Evolutionary conservation across 1,140 invertebrate genomes (phyloP).

Genomic region (Musca domestica): DNA sequence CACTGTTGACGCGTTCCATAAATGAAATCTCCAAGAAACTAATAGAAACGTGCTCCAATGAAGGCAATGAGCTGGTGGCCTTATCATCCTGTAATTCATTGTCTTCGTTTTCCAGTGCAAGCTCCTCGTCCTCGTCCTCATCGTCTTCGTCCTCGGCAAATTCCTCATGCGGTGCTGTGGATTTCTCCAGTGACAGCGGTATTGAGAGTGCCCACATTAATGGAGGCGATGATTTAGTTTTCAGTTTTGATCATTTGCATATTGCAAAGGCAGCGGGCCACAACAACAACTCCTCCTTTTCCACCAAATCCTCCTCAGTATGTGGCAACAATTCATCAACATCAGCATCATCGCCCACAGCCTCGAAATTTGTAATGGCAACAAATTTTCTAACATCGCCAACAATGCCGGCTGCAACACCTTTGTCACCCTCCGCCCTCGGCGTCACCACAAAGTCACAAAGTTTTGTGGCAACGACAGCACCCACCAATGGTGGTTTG

Average conservation of each 20-base stretch:
- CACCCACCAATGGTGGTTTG: not conserved
- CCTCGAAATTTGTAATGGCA: not conserved
- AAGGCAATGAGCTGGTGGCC: not conserved
- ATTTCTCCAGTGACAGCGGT: slow-evolving; percentile 42
- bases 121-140: not conserved
- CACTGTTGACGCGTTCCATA: slow-evolving; percentile 45
- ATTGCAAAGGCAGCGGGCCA: slow-evolving; percentile 22
- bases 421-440: not conserved
- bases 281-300: not conserved
- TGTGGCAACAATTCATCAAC: slow-evolving; percentile 11
- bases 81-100: slow-evolving; percentile 7
- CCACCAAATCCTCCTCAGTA: not conserved
- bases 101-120: not conserved
- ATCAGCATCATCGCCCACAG: not conserved
- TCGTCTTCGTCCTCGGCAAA: slow-evolving; percentile 7
- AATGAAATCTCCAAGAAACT: slow-evolving; percentile 52
- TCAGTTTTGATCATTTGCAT: slow-evolving; percentile 51
- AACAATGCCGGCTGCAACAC: not conserved
- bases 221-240: slow-evolving; percentile 41
- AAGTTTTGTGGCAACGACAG: not conserved
- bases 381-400: slow-evolving; percentile 14
- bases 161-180: slow-evolving; percentile 26
- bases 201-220: slow-evolving; percentile 47
- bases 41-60: slow-evolving; percentile 41
- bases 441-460: not conserved